Conservation (phyloP, 2,113 vertebrate species). For the Otocyon megalotis region DNA sequence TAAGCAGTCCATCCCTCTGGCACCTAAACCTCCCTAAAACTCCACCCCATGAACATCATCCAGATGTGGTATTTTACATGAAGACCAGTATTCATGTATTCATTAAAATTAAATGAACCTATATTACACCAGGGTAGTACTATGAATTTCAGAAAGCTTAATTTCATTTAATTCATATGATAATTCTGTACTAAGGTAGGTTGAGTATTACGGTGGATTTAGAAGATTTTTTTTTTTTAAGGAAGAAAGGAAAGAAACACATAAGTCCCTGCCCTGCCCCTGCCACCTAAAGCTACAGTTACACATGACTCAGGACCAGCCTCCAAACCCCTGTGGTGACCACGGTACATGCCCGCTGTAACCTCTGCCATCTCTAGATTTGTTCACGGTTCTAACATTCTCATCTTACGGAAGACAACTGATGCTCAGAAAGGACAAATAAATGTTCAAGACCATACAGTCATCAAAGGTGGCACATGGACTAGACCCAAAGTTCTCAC, state of each 20-base stretch:
- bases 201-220: not conserved
- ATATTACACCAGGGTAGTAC: not conserved
- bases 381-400: no score
- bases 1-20: no score
- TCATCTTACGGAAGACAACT: not conserved
- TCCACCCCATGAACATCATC: not conserved
- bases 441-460: not conserved
- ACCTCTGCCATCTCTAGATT: not conserved
- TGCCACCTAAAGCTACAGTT: not conserved
- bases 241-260: not conserved
- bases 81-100: not conserved
- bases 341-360: no score
- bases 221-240: not conserved
- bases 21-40: not conserved
- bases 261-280: not conserved
- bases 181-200: not conserved
- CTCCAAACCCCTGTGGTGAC: accelerated
- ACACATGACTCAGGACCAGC: not conserved
- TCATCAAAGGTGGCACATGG: accelerated
- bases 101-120: not conserved
- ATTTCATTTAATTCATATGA: not conserved
- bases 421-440: not conserved
- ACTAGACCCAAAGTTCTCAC: not conserved
- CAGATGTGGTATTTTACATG: not conserved
- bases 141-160: not conserved